Evolutionary conservation across 1,140 invertebrate species (phyloP), one percentile per base, ranked within the genome.

Genomic region (Choristoneura fumiferana): DNA sequence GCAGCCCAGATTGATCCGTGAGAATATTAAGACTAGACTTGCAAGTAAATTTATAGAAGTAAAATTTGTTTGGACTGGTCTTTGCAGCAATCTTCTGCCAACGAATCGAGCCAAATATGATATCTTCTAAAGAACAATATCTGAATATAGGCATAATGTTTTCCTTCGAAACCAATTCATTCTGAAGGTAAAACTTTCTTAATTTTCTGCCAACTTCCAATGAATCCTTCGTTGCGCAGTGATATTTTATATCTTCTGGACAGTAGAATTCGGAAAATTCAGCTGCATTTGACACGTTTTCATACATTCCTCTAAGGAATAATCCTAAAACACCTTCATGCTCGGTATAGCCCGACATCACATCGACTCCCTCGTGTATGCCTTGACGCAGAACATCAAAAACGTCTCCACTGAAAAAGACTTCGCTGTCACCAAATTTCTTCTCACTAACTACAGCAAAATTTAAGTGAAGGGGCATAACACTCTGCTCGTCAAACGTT

Each of bases 181-280:
- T 17, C 12, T 38, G 17, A 8, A 40, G 8, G 14, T 45, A 57
- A 13, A 8, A 18, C 29, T 57, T 9, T 15, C 38, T 57, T 13
- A 57, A 29, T 29, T 43, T 38, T 33, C 39, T 57, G 6, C 55
- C 55, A 5, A 57, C 22, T 37, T 57, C 37, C 4, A 57, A 29
- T 10, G 17, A 10, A 8, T 35, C 13, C 10, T 14, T 14, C 12
- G n/a, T 33, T 2, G 12, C 12, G 34, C 39, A 43, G 10, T 57
- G 17, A 17, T 33, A 33, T 33, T 8, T 8, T 4, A 57, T 6
- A 1, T 29, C 18, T 35, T 8, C 1, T 3, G 55, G 55, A 6
- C 36, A 36, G 12, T 40, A 43, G 18, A 22, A 40, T 33, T 57
- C 55, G 8, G 39, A 37, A 57, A 40, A 43, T 10, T 29, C 17